Base-by-base conservation (phyloP, 2,797 vertebrate genomes). In the Mormyrops attenuatus region DNA sequence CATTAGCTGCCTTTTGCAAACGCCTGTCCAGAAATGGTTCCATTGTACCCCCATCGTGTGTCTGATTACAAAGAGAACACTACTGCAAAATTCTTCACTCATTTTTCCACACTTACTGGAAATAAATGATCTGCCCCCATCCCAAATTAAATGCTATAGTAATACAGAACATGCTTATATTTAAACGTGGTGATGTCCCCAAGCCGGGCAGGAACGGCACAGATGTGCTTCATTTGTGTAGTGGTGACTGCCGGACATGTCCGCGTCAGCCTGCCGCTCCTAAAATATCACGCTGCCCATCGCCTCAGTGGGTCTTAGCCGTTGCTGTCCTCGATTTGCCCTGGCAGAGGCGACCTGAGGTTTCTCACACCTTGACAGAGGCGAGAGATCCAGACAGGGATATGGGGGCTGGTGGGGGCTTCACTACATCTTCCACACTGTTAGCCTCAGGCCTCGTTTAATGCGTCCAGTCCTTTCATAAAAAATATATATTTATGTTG, bases 281-380 rank as follows among this genome's bases (percentile, higher is more conserved):
- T 66, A 73, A 77, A 87, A 69, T 73, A 87, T 50, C 63, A 20
- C 30, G 20, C 49, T 34, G 22, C 50, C 85, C 11, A 77, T 87
- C 49, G 6, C 89, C 85, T 87, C 30, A 20, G 49, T 26, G 85
- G n/a, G 41, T 85, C 80, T 63, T 47, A 41, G 47, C 47, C 87
- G 38, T 53, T 52, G 38, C 49, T 55, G 63, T 77, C 63, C 63
- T 55, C 85, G 20, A 87, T 87, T 77, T 22, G 50, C 34, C 50
- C 84, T 30, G 60, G 60, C 50, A 89, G 82, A 17, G 30, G 44
- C 44, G 1, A 41, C 84, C 80, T 22, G 20, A 38, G 60, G 80
- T 69, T 69, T 69, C 3, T 85, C 44, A 69, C 82, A 89, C 82
- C 47, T 85, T 47, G 85, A 69, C 50, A 53, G 84, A 89, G 89